phyloP scores from a whole-genome alignment of 2,888 invertebrate genomes.

The Phorcus lineatus region DNA sequence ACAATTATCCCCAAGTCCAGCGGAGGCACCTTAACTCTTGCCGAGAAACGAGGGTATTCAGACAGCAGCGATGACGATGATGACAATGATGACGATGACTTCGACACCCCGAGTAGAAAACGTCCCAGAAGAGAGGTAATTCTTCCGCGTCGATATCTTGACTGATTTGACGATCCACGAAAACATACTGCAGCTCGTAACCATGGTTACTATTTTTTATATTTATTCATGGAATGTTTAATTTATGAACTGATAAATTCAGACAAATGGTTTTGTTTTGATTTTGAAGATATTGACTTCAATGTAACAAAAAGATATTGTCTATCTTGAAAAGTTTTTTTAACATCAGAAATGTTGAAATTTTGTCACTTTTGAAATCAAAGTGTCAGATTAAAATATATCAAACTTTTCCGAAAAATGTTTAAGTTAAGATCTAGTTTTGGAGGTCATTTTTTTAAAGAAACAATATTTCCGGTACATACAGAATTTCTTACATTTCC shows the following conservation, averaged over 20 bases:
- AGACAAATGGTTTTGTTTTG: neutral
- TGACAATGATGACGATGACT: slow-evolving; percentile 22
- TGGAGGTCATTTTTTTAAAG: no score
- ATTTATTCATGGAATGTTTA: neutral
- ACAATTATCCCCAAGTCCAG: neutral
- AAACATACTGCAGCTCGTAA: neutral
- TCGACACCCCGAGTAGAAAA: slow-evolving; percentile 33
- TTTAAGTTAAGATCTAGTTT: neutral
- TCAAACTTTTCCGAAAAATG: neutral
- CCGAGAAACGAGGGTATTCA: neutral
- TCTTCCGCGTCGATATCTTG: slow-evolving; percentile 61
- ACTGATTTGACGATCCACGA: slow-evolving; percentile 35
- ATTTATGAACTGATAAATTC: neutral
- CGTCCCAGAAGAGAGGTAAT: slow-evolving; percentile 68
- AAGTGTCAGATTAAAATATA: neutral
- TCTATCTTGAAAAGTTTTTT: neutral
- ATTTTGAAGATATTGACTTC: neutral
- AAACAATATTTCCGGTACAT: no score
- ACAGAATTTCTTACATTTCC: no score
- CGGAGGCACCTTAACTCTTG: neutral
- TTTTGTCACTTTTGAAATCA: neutral
- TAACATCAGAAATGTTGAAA: neutral
- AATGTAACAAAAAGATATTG: neutral
- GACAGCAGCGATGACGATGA: slow-evolving; percentile 19
- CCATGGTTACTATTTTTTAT: neutral